Conservation (phyloP, 2,888 invertebrate species). For the Bhutanitis thaidina region DNA sequence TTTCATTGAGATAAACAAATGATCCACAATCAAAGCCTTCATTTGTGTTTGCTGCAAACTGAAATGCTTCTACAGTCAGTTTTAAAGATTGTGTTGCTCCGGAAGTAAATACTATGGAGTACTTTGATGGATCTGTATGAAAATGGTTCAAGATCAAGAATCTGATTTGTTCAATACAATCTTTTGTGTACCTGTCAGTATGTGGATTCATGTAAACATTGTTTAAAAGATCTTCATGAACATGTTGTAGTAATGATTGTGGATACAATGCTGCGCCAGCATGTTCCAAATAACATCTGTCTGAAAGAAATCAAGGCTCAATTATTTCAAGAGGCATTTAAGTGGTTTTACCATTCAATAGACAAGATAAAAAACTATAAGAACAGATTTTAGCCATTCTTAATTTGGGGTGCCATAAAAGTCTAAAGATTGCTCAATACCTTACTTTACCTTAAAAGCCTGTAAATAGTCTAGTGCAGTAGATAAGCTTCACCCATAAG, state of each 20-base stretch:
- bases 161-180: slow-evolving; percentile 91
- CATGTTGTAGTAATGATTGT: slow-evolving; percentile 83
- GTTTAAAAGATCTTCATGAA: slow-evolving; percentile 82
- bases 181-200: slow-evolving; percentile 89
- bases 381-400: no score
- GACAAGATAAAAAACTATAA: no score
- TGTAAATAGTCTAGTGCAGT: no score
- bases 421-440: no score
- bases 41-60: slow-evolving; percentile 64
- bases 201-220: slow-evolving; percentile 96
- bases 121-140: slow-evolving; percentile 88
- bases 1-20: slow-evolving; percentile 92
- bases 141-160: slow-evolving; percentile 92
- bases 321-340: background rate
- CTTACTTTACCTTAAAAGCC: no score
- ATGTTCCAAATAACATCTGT: slow-evolving; percentile 91
- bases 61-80: slow-evolving; percentile 89
- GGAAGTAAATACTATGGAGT: slow-evolving; percentile 94
- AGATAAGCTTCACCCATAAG: no score
- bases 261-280: slow-evolving; percentile 92
- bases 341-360: no score
- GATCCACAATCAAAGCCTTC: slow-evolving; percentile 68
- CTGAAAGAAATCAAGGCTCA: slow-evolving; percentile 57
- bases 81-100: slow-evolving; percentile 95
- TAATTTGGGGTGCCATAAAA: no score